Conservation (phyloP, 2,797 vertebrate genomes). For the Tauraco hartlaubi region DNA sequence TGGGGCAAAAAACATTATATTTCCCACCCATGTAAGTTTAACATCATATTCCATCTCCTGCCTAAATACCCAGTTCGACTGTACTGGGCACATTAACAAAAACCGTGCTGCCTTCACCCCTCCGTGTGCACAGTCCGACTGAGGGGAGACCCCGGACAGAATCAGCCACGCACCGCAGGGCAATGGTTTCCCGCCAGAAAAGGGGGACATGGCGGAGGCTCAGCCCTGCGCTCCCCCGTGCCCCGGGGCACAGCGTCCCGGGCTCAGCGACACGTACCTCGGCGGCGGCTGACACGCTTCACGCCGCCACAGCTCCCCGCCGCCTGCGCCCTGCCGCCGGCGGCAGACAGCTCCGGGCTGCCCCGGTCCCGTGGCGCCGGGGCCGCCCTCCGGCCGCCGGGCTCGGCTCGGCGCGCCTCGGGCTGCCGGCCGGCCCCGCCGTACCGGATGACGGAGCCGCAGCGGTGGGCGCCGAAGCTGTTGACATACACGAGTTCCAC, state of each 20-base stretch:
- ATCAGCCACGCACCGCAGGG: fast-evolving
- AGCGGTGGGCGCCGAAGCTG: conserved; percentile 70
- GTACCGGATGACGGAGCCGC: conserved; percentile 20
- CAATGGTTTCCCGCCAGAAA: fast-evolving
- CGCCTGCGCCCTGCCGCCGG: fast-evolving
- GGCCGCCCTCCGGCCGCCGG: neutral
- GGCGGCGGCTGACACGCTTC: fast-evolving
- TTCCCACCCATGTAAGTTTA: neutral
- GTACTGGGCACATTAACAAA: neutral
- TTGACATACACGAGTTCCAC: conserved; percentile 47
- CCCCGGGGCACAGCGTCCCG: neutral
- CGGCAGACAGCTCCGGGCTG: fast-evolving
- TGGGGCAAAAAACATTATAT: neutral
- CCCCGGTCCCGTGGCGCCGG: fast-evolving
- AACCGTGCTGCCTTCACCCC: neutral
- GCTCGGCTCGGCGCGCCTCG: fast-evolving
- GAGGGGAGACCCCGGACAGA: fast-evolving
- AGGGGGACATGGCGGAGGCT: neutral
- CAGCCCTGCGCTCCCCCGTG: fast-evolving
- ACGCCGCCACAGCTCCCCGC: fast-evolving
- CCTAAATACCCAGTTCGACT: neutral
- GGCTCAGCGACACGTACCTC: neutral
- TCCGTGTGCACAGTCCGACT: fast-evolving
- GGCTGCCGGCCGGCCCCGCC: neutral
- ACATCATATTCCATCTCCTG: neutral